Evolutionary conservation across 2,888 invertebrate genomes (phyloP).

Genomic region (Margaritifera margaritifera): DNA sequence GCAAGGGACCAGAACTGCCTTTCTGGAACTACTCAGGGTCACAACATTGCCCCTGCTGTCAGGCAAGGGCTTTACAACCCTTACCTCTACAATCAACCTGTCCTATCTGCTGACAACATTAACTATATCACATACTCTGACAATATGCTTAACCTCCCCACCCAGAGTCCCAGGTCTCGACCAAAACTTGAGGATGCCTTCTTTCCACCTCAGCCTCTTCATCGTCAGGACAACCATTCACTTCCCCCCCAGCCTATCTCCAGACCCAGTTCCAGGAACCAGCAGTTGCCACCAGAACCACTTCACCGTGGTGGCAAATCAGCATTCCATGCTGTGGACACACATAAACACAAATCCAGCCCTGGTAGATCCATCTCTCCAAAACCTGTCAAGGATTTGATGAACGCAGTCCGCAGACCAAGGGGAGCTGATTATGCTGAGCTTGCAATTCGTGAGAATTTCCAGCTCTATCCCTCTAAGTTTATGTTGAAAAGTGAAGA

Average conservation of each 20-base stretch:
- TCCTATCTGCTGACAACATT: constrained; percentile 21
- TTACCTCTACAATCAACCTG: constrained; percentile 9
- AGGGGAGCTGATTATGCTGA: constrained; percentile 21
- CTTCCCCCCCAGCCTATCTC: constrained; percentile 45
- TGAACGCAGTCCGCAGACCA: too few species aligned
- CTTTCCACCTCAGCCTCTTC: constrained; percentile 41
- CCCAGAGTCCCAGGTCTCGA: constrained; percentile 30
- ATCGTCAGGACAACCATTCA: constrained; percentile 19
- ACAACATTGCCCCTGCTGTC: constrained; percentile 11
- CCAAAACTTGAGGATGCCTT: constrained; percentile 35
- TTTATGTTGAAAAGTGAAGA: constrained; percentile 19
- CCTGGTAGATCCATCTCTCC: too few species aligned
- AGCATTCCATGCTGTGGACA: constrained; percentile 45
- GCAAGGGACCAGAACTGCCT: too few species aligned
- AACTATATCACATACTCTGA: constrained; percentile 38
- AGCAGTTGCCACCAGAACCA: constrained; percentile 36
- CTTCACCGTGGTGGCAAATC: constrained; percentile 39
- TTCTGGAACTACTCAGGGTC: neutral
- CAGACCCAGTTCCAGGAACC: constrained; percentile 17
- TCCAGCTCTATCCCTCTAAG: constrained; percentile 37
- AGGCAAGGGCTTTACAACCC: constrained; percentile 17
- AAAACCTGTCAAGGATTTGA: too few species aligned
- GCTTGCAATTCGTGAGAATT: constrained; percentile 42
- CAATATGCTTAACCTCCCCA: constrained; percentile 27
- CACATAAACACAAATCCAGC: constrained; percentile 21